Evolutionary conservation across 1,140 invertebrate species (phyloP).

Genomic region (Delia radicum): DNA sequence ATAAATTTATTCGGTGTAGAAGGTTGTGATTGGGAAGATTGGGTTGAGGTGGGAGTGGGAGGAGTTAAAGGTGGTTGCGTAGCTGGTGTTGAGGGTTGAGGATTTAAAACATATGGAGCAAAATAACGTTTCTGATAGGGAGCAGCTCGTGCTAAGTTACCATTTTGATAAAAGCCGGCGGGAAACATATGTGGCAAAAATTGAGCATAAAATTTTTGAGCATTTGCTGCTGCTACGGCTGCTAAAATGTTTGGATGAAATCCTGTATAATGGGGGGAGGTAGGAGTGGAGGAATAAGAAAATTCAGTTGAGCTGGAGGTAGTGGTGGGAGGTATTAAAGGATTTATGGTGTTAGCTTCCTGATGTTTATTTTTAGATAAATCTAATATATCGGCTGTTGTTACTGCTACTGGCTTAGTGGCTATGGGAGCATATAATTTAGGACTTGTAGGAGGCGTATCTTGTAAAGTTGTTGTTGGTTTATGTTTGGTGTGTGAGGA

Average conservation of each 20-base stretch:
- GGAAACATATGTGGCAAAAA: constrained; percentile 44
- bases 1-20: constrained; percentile 16
- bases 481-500: not conserved
- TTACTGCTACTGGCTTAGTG: not conserved
- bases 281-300: not conserved
- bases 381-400: constrained; percentile 39
- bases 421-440: constrained; percentile 10
- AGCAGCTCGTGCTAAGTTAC: constrained; percentile 33
- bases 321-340: not conserved
- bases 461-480: not conserved
- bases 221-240: constrained; percentile 42
- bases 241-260: constrained; percentile 27
- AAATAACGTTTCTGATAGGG: constrained; percentile 49
- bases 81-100: not conserved
- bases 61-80: not conserved
- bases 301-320: not conserved
- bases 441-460: not conserved
- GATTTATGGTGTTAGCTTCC: not conserved
- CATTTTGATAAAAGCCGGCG: constrained; percentile 38
- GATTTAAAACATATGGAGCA: constrained; percentile 46
- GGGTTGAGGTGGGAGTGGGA: not conserved
- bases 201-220: constrained; percentile 52
- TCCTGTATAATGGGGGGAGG: not conserved
- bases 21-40: not conserved
- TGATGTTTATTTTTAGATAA: constrained; percentile 40